Base-by-base conservation (phyloP, 2,888 invertebrate genomes). In the Myopa testacea region DNA sequence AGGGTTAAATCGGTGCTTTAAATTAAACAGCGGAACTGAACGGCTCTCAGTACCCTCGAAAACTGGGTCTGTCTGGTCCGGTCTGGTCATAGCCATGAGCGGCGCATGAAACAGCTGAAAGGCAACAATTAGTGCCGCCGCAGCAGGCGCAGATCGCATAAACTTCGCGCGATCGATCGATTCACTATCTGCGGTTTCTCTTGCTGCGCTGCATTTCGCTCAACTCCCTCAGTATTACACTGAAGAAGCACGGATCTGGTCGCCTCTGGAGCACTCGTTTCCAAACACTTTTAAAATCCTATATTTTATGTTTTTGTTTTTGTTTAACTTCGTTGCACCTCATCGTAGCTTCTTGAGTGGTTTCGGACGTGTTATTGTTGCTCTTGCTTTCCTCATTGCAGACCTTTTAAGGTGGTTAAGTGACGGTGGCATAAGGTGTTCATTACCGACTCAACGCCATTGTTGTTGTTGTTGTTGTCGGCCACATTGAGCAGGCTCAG, bases 21-120 rank as follows among this genome's bases (percentile, higher is more conserved):
- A 37, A 6, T 14, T 19, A 19, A 34, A 12, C n/a, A 19, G 19
- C n/a, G n/a, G 19, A 52, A 6, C 55, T 55, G 19, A 62, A 60
- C 60, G 68, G 40, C 40, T 62, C n/a, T 37, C 63, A 65, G 63
- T 78, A 63, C 71, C 65, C 74, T 70, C 73, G 67, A 78, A 78
- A 80, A 77, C 60, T 81, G 79, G 81, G 79, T 79, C 80, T 81
- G 38, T 8, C 80, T 81, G 26, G 26, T 8, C 80, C 80, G 26
- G 26, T 26, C 26, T 26, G 45, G 7, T 45, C 71, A 68, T 80
- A 77, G 77, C 78, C 79, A 79, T 62, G 45, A 69, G 52, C 69
- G 26, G 38, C 68, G n/a, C 26, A 14, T 40, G 37, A 68, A 63
- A 58, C 38, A 26, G 12, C 40, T 67, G 63, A 38, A 62, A 45